Conservation (phyloP, 2,888 invertebrate genomes). For the Aporophyla nigra region DNA sequence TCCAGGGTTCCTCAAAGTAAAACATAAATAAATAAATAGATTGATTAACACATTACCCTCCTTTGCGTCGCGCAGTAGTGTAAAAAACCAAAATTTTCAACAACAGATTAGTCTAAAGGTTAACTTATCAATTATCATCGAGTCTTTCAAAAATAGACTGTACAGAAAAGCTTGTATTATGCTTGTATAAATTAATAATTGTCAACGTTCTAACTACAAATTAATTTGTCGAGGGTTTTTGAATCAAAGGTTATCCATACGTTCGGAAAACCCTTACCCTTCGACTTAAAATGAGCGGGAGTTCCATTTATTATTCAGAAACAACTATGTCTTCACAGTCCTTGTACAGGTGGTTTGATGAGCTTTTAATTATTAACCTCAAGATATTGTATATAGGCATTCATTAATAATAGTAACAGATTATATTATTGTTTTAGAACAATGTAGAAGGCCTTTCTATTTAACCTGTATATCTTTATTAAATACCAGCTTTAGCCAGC, state of each 20-base stretch:
- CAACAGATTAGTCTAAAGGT: neutral
- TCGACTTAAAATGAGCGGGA: neutral
- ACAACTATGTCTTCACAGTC: neutral
- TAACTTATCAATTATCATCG: neutral
- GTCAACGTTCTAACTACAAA: neutral
- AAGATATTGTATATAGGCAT: neutral
- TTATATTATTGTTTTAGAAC: neutral
- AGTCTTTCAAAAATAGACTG: neutral
- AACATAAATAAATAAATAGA: too few relatives aligned
- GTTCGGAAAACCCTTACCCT: neutral
- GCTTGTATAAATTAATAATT: neutral
- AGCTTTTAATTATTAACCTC: constrained; percentile 14
- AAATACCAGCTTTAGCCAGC: neutral
- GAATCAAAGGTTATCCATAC: too few relatives aligned
- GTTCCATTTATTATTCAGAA: constrained; percentile 23
- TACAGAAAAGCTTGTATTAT: neutral
- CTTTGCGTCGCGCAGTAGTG: too few relatives aligned
- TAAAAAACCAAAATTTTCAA: neutral
- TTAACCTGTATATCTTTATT: neutral
- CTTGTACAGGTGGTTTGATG: constrained; percentile 12
- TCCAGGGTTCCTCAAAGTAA: too few relatives aligned
- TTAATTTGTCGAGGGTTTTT: neutral
- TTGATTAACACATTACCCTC: too few relatives aligned
- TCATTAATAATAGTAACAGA: neutral
- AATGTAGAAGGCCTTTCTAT: neutral